Conservation (phyloP, 2,888 invertebrate genomes). For the Branchipolynoe longqiensis region DNA sequence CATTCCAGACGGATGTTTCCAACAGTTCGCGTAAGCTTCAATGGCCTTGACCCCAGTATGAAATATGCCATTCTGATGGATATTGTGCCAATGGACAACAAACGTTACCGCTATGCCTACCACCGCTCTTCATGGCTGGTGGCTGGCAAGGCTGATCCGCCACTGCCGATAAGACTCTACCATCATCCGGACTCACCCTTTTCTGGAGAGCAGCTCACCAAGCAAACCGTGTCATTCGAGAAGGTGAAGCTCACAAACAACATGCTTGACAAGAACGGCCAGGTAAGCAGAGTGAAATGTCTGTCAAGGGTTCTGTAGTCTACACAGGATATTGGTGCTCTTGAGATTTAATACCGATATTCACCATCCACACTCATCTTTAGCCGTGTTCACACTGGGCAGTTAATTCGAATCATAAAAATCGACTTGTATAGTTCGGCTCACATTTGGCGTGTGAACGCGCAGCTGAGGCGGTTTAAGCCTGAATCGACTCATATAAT, state of each 20-base stretch:
- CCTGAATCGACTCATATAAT: no score
- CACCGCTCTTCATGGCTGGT: conserved; percentile 99
- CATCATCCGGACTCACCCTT: conserved; percentile 98
- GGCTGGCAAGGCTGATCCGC: conserved; percentile 97
- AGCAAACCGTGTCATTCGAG: conserved; percentile 98
- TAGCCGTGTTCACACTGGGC: no score
- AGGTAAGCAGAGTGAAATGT: no score
- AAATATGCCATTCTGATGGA: conserved; percentile 95
- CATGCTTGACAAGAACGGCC: conserved; percentile 87
- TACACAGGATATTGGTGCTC: no score
- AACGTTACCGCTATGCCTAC: conserved; percentile 95
- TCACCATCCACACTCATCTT: no score
- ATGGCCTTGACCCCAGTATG: conserved; percentile 84
- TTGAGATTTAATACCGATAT: no score
- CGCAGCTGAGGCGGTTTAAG: no score
- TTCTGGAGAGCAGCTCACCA: conserved; percentile 95
- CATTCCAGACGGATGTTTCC: conserved; percentile 99
- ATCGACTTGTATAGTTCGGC: no score
- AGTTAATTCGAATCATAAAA: no score
- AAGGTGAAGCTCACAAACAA: conserved; percentile 99
- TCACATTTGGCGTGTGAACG: no score
- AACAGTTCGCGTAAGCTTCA: conserved; percentile 95
- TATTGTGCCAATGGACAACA: conserved; percentile 97
- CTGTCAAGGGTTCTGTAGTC: no score
- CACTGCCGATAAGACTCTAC: conserved; percentile 93